These are phyloP conservation scores for Nephila pilipes DNA, from an alignment of 1,140 invertebrate genomes.

Conservation along the genomic window DNA sequence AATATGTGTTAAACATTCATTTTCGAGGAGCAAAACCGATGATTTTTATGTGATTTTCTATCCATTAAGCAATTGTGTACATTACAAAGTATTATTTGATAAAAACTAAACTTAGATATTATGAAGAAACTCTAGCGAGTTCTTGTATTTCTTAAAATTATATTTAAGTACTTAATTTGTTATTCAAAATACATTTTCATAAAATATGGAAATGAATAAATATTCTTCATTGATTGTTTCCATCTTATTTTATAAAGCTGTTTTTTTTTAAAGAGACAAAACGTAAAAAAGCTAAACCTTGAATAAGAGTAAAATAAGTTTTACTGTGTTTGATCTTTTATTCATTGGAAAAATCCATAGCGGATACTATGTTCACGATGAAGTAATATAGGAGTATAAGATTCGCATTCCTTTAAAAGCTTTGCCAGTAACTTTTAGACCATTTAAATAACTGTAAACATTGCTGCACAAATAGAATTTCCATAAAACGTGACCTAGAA, in stretches of 20 bases:
- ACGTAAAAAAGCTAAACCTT: neutral
- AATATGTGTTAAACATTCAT: too few species aligned
- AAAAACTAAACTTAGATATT: too few species aligned
- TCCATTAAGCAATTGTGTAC: too few species aligned
- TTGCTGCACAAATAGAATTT: slow-evolving; percentile 29
- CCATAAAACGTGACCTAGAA: slow-evolving; percentile 30
- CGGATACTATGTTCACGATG: slow-evolving; percentile 22
- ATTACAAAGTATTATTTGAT: too few species aligned
- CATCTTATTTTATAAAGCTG: too few species aligned
- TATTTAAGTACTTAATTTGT: too few species aligned
- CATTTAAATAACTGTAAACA: slow-evolving; percentile 39
- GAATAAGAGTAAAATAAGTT: neutral
- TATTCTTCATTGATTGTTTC: neutral
- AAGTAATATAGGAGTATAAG: slow-evolving; percentile 10
- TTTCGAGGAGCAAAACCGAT: too few species aligned
- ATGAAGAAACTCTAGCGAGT: too few species aligned
- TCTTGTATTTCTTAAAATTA: too few species aligned
- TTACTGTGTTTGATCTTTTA: slow-evolving; percentile 22
- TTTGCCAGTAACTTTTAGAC: slow-evolving; percentile 20
- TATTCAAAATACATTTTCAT: neutral
- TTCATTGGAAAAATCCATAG: slow-evolving; percentile 17
- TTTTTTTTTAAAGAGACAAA: neutral
- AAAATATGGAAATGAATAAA: neutral
- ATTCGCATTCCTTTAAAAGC: slow-evolving; percentile 37
- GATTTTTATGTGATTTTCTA: too few species aligned